Base-by-base conservation (phyloP, 2,888 invertebrate species). In the Drosophila recens region DNA sequence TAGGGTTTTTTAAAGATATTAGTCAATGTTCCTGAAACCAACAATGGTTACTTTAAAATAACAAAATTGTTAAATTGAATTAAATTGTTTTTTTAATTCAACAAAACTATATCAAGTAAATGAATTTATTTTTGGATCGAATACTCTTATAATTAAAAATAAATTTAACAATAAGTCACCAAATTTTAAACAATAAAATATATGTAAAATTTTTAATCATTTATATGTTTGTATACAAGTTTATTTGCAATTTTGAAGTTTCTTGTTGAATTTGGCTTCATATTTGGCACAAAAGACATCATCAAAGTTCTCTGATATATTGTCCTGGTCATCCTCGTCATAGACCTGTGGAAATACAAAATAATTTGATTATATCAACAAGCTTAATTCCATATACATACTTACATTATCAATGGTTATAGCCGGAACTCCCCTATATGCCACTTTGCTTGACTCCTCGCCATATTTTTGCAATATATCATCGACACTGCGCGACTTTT, bases 401-500 rank as follows among this genome's bases (percentile, higher is more conserved):
- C 89, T 86, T 75, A 92, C 92, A 64, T 86, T 85, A 58, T 91
- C 89, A 20, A 92, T 54, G 10, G 75, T 73, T 15, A 93, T 77
- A 3, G 91, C 86, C 15, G 92, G 92, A 1, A 92, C 90, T 66
- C 91, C 93, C 0, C 48, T 36, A 38, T 90, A 76, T 33, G 80
- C 34, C 43, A 92, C 77, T 13, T 79, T 53, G 36, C 76, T 70
- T 1, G 92, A 91, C 48, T 79, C 76, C 8, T 83, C 69, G 1
- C 87, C 91, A 75, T 92, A 90, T 57, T 83, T 89, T 17, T 75
- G 63, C 43, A 93, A 70, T 65, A 92, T 91, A 6, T 92, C 90
- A 17, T 54, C 54, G 0, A 84, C 74, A 8, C 62, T 73, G 30
- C 90, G 80, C 0, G 79, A 71, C 3, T 54, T 53, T 45, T 76